Evolutionary conservation across 2,888 invertebrate genomes (phyloP), one percentile per base, ranked within the genome.

Genomic region (Bhutanitis thaidina): DNA sequence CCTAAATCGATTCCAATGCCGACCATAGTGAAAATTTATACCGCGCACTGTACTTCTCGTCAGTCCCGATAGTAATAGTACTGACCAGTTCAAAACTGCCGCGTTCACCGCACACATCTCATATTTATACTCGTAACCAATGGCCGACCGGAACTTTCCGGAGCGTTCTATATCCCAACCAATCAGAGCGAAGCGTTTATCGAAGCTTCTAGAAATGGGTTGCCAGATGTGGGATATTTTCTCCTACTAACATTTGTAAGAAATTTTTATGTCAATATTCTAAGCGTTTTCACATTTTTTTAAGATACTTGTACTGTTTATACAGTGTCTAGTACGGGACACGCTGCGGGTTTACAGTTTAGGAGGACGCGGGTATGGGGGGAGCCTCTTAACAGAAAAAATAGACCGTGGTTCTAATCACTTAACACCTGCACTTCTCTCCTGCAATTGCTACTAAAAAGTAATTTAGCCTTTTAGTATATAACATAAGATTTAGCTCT

Each of bases 1-100:
- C 86, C 86, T 46, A 86, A 74, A 64, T 85, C 84, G 7, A 86
- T 83, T 0, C 84, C 85, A 1, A 86, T 65, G 7, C 75, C 78
- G 43, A 71, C 78, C 85, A 85, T 85, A 56, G 57, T 39, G 46
- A 52, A 41, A 39, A 20, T 29, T 43, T 38, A 10, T 15, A 9
- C 9, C 8, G 3, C 36, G 10, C 36, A 36, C 20, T 47, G 7
- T 5, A 34, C n/a, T 43, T 39, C 40, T 39, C 54, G n/a, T n/a
- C 20, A 20, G 20, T 20, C 20, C 5, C 20, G 5, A 2, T 20
- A 20, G 20, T 5, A 20, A 2, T 20, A 20, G 20, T 38, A 20
- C 16, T 34, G 35, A 49, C 12, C 36, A 38, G 47, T 43, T 47
- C 7, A 16, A 14, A 30, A 45, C 29, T 16, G 30, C 29, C 50